phyloP scores from a whole-genome alignment of 2,797 vertebrate species.

The Chrysolophus pictus region DNA sequence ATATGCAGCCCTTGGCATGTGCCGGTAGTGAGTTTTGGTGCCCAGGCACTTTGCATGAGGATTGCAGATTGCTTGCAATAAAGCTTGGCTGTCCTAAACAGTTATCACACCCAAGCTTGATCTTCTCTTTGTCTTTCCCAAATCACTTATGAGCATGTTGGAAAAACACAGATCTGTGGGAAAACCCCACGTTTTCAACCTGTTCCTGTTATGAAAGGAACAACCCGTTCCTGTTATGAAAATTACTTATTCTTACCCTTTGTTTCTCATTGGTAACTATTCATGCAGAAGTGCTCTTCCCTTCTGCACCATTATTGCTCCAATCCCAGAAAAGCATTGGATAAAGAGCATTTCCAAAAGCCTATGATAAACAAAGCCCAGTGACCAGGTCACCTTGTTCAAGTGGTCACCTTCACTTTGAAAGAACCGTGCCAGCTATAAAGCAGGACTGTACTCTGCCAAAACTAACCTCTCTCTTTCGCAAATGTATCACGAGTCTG shows the following conservation, averaged over 20 bases:
- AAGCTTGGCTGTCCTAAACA: not conserved
- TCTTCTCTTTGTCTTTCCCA: not conserved
- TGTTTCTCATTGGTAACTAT: not conserved
- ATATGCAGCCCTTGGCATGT: not conserved
- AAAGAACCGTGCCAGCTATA: not conserved
- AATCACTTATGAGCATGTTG: not conserved
- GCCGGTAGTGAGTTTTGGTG: not conserved
- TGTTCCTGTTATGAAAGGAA: too few species aligned
- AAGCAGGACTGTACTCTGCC: not conserved
- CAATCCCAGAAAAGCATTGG: not conserved
- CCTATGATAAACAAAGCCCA: not conserved
- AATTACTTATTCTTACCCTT: not conserved
- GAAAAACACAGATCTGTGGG: not conserved
- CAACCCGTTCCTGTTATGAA: not conserved
- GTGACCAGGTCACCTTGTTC: not conserved
- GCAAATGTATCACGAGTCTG: not conserved
- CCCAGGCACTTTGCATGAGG: not conserved
- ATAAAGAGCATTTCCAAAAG: not conserved
- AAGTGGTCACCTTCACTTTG: not conserved
- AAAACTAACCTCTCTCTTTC: not conserved
- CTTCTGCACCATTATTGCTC: not conserved
- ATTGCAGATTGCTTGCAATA: not conserved
- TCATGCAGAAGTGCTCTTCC: slow-evolving; percentile 10
- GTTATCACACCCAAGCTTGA: rapidly evolving
- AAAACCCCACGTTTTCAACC: slow-evolving; percentile 9